Evolutionary conservation across 2,888 invertebrate genomes (phyloP), one percentile per base, ranked within the genome.

Genomic region (Eremobia ochroleuca): DNA sequence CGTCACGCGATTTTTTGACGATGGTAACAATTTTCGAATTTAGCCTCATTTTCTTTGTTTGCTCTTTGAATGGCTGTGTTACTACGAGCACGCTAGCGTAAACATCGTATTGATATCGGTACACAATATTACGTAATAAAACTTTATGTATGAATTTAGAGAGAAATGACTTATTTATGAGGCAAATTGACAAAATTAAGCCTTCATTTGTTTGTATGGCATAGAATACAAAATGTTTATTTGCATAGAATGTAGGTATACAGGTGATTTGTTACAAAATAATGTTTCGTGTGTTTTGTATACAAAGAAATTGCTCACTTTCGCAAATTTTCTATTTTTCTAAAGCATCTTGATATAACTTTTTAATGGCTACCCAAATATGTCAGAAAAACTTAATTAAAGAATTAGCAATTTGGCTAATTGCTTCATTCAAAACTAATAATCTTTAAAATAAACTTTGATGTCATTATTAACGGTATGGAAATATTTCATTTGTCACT

Each of bases 1-100:
- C 77, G 78, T 86, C 91, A 89, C 88, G 88, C 89, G 76, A 89
- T 86, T 87, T 77, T 77, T 88, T 82, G 68, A 80, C 62, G 72
- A 76, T 69, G 77, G 58, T 66, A 79, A 81, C 85, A 80, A 90
- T 91, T 90, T 86, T 87, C 85, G 74, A 87, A 87, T 88, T 87
- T 82, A 86, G 58, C 83, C 80, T 73, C 76, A 83, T 87, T 89
- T 85, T 81, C 64, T 80, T 72, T 85, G 55, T 86, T 71, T 82
- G 40, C 28, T 69, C 28, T 76, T 76, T 61, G 34, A 73, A 49
- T 85, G 31, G 66, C 61, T 79, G 28, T 64, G 67, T 82, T 64
- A 46, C 46, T n/a, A 46, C n/a, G 58, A 61, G 37, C 70, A 73
- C 62, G 76, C 73, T 77, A 75, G 46, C 64, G 64, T 66, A 59